These are phyloP conservation scores for Pyxicephalus adspersus DNA, from an alignment of 2,113 vertebrate species.

Conservation along the genomic window DNA sequence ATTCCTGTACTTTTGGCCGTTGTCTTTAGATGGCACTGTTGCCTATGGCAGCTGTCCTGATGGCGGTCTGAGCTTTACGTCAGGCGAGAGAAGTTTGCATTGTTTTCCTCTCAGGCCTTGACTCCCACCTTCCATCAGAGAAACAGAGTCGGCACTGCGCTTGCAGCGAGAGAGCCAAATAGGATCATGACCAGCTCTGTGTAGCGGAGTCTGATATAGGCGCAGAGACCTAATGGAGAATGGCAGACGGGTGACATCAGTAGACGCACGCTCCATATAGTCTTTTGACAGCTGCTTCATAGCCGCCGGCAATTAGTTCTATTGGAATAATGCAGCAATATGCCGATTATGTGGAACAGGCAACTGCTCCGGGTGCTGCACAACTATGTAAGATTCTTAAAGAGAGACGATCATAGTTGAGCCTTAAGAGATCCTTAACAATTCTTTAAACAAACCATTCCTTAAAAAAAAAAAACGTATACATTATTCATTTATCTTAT, in stretches of 20 bases:
- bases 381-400: too few species aligned
- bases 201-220: slow-evolving; percentile 7
- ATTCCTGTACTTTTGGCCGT: neutral
- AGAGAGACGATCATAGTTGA: too few species aligned
- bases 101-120: slow-evolving; percentile 26
- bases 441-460: too few species aligned
- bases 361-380: too few species aligned
- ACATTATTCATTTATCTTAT: too few species aligned
- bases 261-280: neutral
- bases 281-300: neutral
- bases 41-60: neutral
- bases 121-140: slow-evolving; percentile 25
- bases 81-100: slow-evolving; percentile 40
- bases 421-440: too few species aligned
- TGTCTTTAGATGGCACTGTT: slow-evolving; percentile 34
- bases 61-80: neutral
- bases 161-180: slow-evolving; percentile 42
- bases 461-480: too few species aligned
- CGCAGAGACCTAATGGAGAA: slow-evolving; percentile 35
- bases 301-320: neutral
- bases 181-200: slow-evolving; percentile 34
- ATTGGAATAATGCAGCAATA: too few species aligned
- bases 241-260: slow-evolving; percentile 5
- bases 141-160: slow-evolving; percentile 14
- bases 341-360: too few species aligned